Evolutionary conservation across 53 echinoderm and acorn worm species (phyloP), one percentile per base, ranked within the genome.

Genomic region (Luidia sarsii): DNA sequence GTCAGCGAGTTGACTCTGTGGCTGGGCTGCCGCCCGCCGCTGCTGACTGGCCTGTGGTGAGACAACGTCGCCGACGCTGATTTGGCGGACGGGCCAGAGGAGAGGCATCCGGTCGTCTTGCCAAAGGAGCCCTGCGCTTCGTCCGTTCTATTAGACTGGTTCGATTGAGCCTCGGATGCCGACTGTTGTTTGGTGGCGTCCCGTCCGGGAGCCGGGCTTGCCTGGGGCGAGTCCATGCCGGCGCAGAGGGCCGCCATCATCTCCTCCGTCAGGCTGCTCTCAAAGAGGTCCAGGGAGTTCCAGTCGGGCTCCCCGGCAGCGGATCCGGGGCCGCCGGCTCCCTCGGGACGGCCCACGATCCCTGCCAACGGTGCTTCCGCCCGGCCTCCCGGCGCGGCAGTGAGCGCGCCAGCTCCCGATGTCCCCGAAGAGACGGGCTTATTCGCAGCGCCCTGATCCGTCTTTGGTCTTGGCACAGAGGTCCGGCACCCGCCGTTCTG

Each of bases 231-330:
- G 33, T 77, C 77, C 60, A 77, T 60, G 29, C 77, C 77, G 2
- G 43, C 61, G 46, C 77, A 77, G 46, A 77, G 13, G 19, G 77
- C 55, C 57, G 61, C 45, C 77, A 77, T 57, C 77, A 77, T 77
- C 43, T 77, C 77, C 11, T 77, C 77, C 2, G 77, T 77, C 18
- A 77, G 46, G n/a, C 77, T 77, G 55, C 77, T 61, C 28, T 77
- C 77, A 61, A 77, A 77, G 11, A 55, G 46, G 33, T 77, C 77
- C 33, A 1, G 9, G 36, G n/a, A 36, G 37, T 65, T 37, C 65
- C 34, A 45, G 30, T n/a, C 77, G 3, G 23, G 3, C 22, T 30
- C 43, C 8, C 45, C 37, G 14, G 1, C 31, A 4, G 35, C 13
- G 15, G 9, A 41, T 1, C 56, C 32, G 14, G 39, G 14, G 15